phyloP scores from a whole-genome alignment of 23 tunicate genomes.

The Diplosoma virens region DNA sequence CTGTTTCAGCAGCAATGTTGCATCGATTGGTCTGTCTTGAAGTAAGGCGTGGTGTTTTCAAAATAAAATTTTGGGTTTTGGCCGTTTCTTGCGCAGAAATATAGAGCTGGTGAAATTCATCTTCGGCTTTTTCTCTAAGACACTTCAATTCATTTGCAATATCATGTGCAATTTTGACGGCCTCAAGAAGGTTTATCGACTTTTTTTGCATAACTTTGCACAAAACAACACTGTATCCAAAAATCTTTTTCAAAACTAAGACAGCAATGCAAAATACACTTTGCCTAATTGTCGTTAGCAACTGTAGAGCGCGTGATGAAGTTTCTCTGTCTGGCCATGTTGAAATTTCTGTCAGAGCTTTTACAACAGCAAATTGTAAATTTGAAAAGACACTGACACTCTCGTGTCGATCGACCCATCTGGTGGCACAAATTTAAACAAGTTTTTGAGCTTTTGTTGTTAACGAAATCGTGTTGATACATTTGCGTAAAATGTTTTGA shows the following conservation, averaged over 20 bases:
- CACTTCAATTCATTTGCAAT: neutral
- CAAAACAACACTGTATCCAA: constrained; percentile 20
- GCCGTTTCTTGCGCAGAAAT: constrained; percentile 7
- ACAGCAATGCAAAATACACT: constrained; percentile 5
- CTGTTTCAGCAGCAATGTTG: constrained; percentile 14
- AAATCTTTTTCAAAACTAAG: constrained; percentile 4
- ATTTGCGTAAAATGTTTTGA: neutral
- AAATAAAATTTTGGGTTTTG: neutral
- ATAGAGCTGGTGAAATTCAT: constrained; percentile 14
- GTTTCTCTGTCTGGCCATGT: constrained; percentile 22
- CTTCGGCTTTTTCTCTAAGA: neutral
- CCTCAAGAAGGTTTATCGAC: constrained; percentile 16
- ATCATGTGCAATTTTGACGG: constrained; percentile 3
- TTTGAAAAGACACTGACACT: constrained; percentile 16
- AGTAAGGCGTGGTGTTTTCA: constrained; percentile 2
- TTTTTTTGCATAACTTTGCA: neutral
- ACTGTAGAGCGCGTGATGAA: constrained; percentile 14
- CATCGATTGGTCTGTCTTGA: constrained; percentile 2
- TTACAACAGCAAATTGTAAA: constrained; percentile 5
- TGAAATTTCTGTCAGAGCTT: constrained; percentile 15
- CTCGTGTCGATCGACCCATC: constrained; percentile 5
- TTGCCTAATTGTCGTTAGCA: constrained; percentile 7
- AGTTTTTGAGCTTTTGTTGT: constrained; percentile 4
- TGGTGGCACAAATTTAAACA: constrained; percentile 16
- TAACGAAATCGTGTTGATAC: neutral